Evolutionary conservation across 2,888 invertebrate genomes (phyloP).

Genomic region (Abrostola tripartita): DNA sequence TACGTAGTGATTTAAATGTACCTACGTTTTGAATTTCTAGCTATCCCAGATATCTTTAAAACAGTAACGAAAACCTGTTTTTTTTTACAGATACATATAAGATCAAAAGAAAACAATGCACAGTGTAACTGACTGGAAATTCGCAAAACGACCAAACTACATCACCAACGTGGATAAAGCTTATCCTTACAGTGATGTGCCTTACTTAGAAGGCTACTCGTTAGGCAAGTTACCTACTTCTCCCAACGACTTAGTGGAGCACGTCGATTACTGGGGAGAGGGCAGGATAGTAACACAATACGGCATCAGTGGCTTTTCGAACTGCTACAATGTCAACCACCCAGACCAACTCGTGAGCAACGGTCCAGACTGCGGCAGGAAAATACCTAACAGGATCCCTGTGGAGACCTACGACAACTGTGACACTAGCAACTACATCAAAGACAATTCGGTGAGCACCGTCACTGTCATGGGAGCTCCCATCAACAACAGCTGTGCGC

Average conservation of each 20-base stretch:
- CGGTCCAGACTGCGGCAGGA: constrained; percentile 60
- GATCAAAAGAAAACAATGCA: constrained; percentile 23
- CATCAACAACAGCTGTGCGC: constrained; percentile 65
- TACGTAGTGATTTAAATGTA: too few species aligned
- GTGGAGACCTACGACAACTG: constrained; percentile 63
- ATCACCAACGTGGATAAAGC: constrained; percentile 56
- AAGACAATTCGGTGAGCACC: constrained; percentile 58
- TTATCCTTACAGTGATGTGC: constrained; percentile 69
- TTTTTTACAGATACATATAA: too few species aligned
- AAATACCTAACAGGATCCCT: constrained; percentile 70
- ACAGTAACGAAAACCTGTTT: too few species aligned
- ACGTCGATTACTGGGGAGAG: constrained; percentile 73
- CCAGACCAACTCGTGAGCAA: constrained; percentile 65
- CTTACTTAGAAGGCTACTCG: constrained; percentile 65
- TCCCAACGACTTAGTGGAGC: constrained; percentile 51
- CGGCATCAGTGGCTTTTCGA: constrained; percentile 60
- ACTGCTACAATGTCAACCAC: constrained; percentile 69
- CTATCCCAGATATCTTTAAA: too few species aligned
- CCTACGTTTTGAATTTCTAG: too few species aligned
- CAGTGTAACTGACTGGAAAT: constrained; percentile 36
- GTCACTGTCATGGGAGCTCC: constrained; percentile 69
- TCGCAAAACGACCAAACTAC: constrained; percentile 61
- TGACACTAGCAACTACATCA: constrained; percentile 65
- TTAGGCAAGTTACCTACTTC: constrained; percentile 61
- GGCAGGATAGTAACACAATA: constrained; percentile 53